Evolutionary conservation across 30 jellyfish, hydroid and myxozoan species (phyloP).

Genomic region (Nemopilema nomurai): DNA sequence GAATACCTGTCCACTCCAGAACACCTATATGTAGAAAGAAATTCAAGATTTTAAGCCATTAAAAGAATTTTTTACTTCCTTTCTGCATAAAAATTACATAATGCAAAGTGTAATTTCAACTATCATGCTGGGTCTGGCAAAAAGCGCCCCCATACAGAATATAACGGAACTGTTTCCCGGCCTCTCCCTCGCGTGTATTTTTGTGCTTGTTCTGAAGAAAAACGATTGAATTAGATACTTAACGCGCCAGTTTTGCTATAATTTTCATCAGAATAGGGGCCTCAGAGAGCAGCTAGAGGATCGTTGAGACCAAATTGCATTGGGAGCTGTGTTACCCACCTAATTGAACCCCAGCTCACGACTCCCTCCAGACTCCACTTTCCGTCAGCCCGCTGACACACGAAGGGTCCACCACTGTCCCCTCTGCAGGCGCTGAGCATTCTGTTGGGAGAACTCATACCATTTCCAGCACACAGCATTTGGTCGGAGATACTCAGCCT

Average conservation of each 20-base stretch:
- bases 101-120: no score
- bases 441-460: not conserved
- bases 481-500: constrained; percentile 36
- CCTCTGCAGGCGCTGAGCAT: constrained; percentile 40
- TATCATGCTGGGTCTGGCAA: no score
- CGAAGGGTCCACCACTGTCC: constrained; percentile 68
- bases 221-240: no score
- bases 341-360: constrained; percentile 62
- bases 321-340: constrained; percentile 6
- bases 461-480: constrained; percentile 63
- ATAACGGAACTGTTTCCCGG: no score
- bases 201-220: no score
- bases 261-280: not conserved
- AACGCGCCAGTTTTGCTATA: no score
- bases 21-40: constrained; percentile 4
- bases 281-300: not conserved
- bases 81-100: no score
- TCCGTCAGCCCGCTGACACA: constrained; percentile 32
- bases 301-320: not conserved
- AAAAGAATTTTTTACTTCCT: no score
- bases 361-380: constrained; percentile 54
- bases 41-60: no score
- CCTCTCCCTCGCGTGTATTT: no score
- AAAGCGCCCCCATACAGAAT: no score
- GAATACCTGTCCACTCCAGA: constrained; percentile 41